phyloP scores from a whole-genome alignment of 2,797 vertebrate species.

The Hydrolagus colliei region DNA sequence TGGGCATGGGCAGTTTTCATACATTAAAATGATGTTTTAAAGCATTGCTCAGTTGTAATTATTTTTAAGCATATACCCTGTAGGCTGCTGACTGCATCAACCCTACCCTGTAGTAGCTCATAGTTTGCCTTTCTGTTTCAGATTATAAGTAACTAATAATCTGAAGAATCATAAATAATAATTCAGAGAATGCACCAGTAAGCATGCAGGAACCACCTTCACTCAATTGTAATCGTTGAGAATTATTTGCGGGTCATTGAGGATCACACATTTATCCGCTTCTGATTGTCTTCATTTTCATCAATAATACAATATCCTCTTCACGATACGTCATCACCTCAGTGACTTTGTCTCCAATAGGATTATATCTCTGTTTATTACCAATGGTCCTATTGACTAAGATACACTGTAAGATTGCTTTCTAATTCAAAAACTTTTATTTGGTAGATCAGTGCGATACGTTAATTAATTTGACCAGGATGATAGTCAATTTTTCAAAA shows the following conservation, averaged over 20 bases:
- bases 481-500: too few species aligned
- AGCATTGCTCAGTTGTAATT: too few species aligned
- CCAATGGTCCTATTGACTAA: not conserved
- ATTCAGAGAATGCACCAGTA: not conserved
- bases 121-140: too few species aligned
- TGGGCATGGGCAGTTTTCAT: not conserved
- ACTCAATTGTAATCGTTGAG: not conserved
- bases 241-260: not conserved
- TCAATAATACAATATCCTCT: not conserved
- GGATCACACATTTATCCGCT: not conserved
- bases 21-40: too few species aligned
- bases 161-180: too few species aligned
- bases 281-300: constrained; percentile 18
- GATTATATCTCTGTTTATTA: not conserved
- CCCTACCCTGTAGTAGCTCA: too few species aligned
- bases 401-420: not conserved
- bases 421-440: not conserved
- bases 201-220: not conserved
- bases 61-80: too few species aligned
- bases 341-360: not conserved
- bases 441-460: not conserved
- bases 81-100: too few species aligned
- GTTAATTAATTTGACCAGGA: not conserved
- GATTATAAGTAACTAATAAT: too few species aligned
- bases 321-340: not conserved